Evolutionary conservation across 2,888 invertebrate genomes (phyloP).

Genomic region (Cheilosia vernalis): DNA sequence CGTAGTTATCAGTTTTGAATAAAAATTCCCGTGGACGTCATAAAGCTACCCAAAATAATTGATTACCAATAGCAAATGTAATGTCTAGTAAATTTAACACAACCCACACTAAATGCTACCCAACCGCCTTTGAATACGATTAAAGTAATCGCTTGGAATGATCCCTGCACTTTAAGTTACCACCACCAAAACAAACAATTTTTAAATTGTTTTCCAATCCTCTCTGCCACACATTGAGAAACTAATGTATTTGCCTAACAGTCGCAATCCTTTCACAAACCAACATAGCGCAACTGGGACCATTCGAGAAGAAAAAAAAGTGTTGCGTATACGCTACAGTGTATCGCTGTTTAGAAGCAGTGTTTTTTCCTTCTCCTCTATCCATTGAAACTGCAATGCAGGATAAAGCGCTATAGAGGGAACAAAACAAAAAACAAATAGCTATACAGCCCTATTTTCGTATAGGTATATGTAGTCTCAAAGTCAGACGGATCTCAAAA

Average conservation of each 20-base stretch:
- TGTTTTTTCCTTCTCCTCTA: not conserved
- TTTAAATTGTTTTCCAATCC: no score
- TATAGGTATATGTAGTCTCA: not conserved
- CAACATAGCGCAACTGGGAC: not conserved
- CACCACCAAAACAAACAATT: no score
- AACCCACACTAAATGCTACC: no score
- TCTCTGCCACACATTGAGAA: not conserved
- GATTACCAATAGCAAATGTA: no score
- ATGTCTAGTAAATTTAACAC: no score
- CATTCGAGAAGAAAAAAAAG: not conserved
- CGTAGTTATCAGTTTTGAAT: no score
- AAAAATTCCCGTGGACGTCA: no score
- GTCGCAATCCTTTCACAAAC: not conserved
- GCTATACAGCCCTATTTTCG: not conserved
- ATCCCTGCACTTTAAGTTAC: no score
- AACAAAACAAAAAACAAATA: not conserved
- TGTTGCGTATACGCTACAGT: constrained; percentile 20
- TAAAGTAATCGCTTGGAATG: no score
- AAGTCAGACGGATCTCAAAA: constrained; percentile 4
- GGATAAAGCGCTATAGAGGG: not conserved
- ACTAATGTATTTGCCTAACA: constrained; percentile 1
- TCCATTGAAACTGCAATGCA: no score
- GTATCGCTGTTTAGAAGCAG: not conserved
- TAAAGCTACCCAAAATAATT: no score
- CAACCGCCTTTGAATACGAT: no score